Evolutionary conservation across 2,888 invertebrate genomes (phyloP).

Genomic region (Caenorhabditis uteleia): DNA sequence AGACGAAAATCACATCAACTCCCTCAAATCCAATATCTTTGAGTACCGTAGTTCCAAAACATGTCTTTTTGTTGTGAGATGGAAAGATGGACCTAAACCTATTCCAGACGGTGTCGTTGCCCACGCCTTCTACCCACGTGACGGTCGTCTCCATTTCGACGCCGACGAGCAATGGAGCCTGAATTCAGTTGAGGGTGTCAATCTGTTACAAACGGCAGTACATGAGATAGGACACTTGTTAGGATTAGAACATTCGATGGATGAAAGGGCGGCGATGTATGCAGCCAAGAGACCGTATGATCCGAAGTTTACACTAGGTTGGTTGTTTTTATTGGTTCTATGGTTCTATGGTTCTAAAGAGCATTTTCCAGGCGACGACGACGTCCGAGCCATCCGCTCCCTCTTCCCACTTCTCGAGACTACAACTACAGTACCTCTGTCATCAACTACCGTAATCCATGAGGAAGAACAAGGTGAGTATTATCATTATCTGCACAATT

Average conservation of each 20-base stretch:
- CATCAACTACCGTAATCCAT: no score
- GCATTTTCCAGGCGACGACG: slow-evolving; percentile 76
- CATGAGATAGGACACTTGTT: slow-evolving; percentile 79
- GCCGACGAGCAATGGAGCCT: slow-evolving; percentile 68
- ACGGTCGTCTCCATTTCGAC: slow-evolving; percentile 67
- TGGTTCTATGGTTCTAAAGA: not conserved
- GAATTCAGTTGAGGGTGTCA: slow-evolving; percentile 59
- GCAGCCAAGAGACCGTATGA: slow-evolving; percentile 52
- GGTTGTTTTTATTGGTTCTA: not conserved
- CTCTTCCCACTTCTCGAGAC: slow-evolving; percentile 43
- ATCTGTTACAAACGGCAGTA: slow-evolving; percentile 66
- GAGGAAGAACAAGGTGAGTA: no score
- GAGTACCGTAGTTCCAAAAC: not conserved
- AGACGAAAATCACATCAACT: not conserved
- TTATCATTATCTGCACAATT: no score
- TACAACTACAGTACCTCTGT: not conserved
- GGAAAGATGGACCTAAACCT: no score
- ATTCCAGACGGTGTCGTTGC: slow-evolving; percentile 63
- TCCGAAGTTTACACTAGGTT: slow-evolving; percentile 44
- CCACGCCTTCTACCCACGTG: slow-evolving; percentile 67
- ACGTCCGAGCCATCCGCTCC: slow-evolving; percentile 83
- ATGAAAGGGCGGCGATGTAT: slow-evolving; percentile 71
- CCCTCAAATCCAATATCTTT: not conserved
- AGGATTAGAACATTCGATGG: slow-evolving; percentile 93
- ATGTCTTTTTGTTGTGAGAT: not conserved